Percentiles rank a stretch among this genome's conserved stretches.
Evolutionary conservation across 2,888 invertebrate species (phyloP).

Genomic region (Gonocerus acuteangulatus): DNA sequence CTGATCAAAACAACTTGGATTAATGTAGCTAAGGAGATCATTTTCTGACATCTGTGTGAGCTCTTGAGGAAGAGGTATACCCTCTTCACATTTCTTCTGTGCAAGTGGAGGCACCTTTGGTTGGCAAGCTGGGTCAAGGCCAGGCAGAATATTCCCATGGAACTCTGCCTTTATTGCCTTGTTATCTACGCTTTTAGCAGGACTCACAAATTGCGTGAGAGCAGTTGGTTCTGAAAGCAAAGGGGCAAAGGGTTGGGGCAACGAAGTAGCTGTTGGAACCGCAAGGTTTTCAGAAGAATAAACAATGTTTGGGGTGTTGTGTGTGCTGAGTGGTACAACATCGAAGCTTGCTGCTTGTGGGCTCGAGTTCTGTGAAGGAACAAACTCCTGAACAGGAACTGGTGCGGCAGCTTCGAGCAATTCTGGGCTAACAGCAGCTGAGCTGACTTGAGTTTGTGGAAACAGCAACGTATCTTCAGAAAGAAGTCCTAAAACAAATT

Average conservation of each 20-base stretch:
- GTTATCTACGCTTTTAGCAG: background rate
- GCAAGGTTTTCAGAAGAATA: conserved; percentile 9
- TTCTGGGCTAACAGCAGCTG: background rate
- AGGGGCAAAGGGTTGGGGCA: background rate
- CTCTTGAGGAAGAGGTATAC: conserved; percentile 57
- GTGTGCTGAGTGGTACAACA: background rate
- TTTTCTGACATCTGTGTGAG: conserved; percentile 76
- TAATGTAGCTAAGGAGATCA: conserved; percentile 80
- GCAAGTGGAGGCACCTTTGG: conserved; percentile 38
- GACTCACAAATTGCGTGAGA: background rate
- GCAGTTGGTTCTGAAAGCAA: conserved; percentile 4
- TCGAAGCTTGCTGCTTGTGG: background rate
- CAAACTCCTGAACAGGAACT: conserved; percentile 12
- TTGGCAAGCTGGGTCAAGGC: background rate
- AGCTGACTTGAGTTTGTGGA: background rate
- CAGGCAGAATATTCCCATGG: background rate
- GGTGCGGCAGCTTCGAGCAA: background rate
- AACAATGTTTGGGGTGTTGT: background rate
- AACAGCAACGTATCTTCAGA: background rate
- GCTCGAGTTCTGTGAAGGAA: background rate
- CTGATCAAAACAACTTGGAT: conserved; percentile 79
- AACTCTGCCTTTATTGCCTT: conserved; percentile 2
- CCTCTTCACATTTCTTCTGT: conserved; percentile 49
- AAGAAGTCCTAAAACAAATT: background rate
- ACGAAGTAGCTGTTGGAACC: background rate